These are phyloP conservation scores for Melikaiella ostensackeni DNA, from an alignment of 2,888 invertebrate genomes.

Conservation along the genomic window DNA sequence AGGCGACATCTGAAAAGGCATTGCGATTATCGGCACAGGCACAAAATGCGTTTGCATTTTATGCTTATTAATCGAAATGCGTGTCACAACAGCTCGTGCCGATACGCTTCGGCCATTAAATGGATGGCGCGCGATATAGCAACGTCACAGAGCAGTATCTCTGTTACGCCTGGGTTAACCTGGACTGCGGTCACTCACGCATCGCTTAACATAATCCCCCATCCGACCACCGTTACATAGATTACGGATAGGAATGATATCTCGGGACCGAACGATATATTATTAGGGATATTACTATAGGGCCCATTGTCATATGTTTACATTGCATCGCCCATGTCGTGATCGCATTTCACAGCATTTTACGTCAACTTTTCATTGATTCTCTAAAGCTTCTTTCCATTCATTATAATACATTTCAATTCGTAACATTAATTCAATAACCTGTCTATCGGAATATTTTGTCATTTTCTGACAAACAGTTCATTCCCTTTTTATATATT, in stretches of 20 bases:
- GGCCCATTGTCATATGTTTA: slow-evolving; percentile 52
- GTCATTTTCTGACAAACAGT: too few species aligned
- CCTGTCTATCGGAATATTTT: background rate
- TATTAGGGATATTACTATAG: background rate
- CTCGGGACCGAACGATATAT: slow-evolving; percentile 30
- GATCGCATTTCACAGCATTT: background rate
- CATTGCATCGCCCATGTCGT: slow-evolving; percentile 10
- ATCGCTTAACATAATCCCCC: slow-evolving; percentile 75
- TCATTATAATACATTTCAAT: background rate
- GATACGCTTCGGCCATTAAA: slow-evolving; percentile 56
- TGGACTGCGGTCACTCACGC: slow-evolving; percentile 75
- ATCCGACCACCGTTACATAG: slow-evolving; percentile 65
- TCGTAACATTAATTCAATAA: background rate
- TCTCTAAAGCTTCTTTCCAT: background rate
- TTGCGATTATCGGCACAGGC: background rate
- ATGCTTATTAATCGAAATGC: slow-evolving; percentile 70
- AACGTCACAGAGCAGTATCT: slow-evolving; percentile 74
- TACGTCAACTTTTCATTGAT: background rate
- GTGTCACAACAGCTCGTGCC: slow-evolving; percentile 56
- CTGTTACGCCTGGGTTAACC: slow-evolving; percentile 73
- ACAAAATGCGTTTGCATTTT: slow-evolving; percentile 59
- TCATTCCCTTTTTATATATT: background rate
- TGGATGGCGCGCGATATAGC: slow-evolving; percentile 60
- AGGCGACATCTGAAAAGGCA: background rate
- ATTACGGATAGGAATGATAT: slow-evolving; percentile 62